These are phyloP conservation scores for Menidia beryllina DNA, from an alignment of 2,113 vertebrate species.

Conservation along the genomic window DNA sequence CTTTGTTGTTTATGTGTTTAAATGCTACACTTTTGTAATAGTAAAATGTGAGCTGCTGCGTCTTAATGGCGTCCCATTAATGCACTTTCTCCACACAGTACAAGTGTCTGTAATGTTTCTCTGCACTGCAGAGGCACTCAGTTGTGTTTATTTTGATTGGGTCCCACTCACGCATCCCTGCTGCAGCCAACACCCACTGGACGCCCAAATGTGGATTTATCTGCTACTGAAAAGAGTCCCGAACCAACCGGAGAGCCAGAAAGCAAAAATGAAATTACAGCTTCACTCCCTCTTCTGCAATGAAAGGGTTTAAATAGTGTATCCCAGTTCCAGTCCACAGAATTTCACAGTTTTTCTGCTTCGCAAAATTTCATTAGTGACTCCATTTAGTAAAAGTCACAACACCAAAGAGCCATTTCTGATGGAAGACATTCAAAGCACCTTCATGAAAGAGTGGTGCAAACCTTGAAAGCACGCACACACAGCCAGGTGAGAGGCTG, in stretches of 20 bases:
- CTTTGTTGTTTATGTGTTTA: too few species aligned
- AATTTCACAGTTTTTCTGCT: not conserved
- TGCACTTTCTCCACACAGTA: not conserved
- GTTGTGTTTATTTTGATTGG: not conserved
- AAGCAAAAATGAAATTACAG: too few species aligned
- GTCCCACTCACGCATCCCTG: not conserved
- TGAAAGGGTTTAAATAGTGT: not conserved
- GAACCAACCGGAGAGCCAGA: not conserved
- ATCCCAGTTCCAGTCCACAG: not conserved
- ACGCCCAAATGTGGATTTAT: not conserved
- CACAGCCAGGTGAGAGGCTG: slow-evolving; percentile 5
- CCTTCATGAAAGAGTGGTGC: not conserved
- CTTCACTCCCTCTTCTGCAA: not conserved
- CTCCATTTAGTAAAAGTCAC: not conserved
- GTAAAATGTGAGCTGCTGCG: too few species aligned
- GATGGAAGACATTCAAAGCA: not conserved
- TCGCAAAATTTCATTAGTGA: slow-evolving; percentile 1
- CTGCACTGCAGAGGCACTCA: not conserved
- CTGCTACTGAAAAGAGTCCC: not conserved
- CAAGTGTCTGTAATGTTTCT: not conserved
- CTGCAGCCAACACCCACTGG: not conserved
- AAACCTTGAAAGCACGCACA: slow-evolving; percentile 21
- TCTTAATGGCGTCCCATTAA: too few species aligned
- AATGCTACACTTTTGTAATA: too few species aligned
- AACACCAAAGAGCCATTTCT: not conserved